phyloP scores from a whole-genome alignment of 2,113 vertebrate genomes.

The Colinus virginianus region DNA sequence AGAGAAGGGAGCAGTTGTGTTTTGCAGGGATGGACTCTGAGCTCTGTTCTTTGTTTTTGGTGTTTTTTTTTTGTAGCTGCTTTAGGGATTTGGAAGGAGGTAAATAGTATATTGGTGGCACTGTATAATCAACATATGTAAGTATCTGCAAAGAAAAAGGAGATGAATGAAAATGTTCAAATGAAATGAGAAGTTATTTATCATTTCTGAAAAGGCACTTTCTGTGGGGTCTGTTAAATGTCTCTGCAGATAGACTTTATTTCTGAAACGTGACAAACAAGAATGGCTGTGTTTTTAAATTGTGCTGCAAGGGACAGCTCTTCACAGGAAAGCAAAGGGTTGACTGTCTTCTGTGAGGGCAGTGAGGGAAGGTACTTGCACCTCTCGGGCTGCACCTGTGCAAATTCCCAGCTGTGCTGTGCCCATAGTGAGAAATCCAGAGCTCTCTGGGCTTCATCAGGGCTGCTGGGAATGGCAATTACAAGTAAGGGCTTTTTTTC shows the following conservation, averaged over 20 bases:
- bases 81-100: neutral
- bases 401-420: neutral
- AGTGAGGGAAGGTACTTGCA: neutral
- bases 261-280: neutral
- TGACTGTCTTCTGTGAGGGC: neutral
- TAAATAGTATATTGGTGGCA: neutral
- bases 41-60: neutral
- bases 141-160: neutral
- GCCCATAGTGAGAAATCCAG: neutral
- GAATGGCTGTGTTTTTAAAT: neutral
- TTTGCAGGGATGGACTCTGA: neutral
- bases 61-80: neutral
- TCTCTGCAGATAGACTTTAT: neutral
- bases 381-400: neutral
- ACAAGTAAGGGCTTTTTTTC: neutral
- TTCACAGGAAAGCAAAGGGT: neutral
- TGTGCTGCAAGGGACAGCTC: neutral
- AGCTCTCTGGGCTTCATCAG: neutral
- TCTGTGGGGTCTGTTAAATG: neutral
- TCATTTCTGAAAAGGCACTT: neutral
- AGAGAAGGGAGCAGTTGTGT: neutral
- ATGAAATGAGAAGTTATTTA: neutral
- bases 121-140: neutral
- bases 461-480: neutral
- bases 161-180: neutral